Evolutionary conservation across 1,140 invertebrate genomes (phyloP), one percentile per base, ranked within the genome.

Genomic region (Euura saliciscinereae): DNA sequence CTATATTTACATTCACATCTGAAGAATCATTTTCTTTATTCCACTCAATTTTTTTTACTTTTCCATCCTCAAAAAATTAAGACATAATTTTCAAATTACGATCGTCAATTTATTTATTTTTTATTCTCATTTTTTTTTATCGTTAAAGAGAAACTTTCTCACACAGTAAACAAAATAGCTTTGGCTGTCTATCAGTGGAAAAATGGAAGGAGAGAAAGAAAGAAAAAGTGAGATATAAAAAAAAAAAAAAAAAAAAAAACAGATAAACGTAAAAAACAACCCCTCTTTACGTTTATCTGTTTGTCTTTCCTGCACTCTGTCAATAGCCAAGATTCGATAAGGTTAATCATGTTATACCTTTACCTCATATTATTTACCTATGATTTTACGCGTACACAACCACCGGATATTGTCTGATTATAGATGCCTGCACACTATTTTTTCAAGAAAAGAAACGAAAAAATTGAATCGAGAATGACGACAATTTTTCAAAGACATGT

Each of bases 171-270:
- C 45, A 13, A 45, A 11, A 66, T 44, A 45, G 11, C 68, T 71
- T 44, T 45, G 13, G 67, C 28, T 28, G 28, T 28, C 28, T 28
- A 28, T 28, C 28, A 28, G 28, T 28, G 28, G 28, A 28, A 28
- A 28, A 28, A 28, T 28, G 28, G 28, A 28, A 28, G 28, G 28
- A 68, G 71, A 51, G 65, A 66, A 66, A 71, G 70, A 66, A 66
- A 66, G 59, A n/a, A 66, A 28, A 71, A 43, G 13, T 44, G 46
- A 66, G 67, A 71, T 6, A 64, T 43, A 44, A 67, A 45, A 44
- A 69, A 44, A 72, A 43, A 67, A 42, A 45, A 45, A 45, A 71
- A 13, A n/a, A n/a, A n/a, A n/a, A n/a, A n/a, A n/a, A n/a, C n/a
- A n/a, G n/a, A n/a, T n/a, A n/a, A n/a, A n/a, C 8, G 51, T 59